These are phyloP conservation scores for Stegophylla sp. DNA, from an alignment of 2,888 invertebrate species.

Conservation along the genomic window DNA sequence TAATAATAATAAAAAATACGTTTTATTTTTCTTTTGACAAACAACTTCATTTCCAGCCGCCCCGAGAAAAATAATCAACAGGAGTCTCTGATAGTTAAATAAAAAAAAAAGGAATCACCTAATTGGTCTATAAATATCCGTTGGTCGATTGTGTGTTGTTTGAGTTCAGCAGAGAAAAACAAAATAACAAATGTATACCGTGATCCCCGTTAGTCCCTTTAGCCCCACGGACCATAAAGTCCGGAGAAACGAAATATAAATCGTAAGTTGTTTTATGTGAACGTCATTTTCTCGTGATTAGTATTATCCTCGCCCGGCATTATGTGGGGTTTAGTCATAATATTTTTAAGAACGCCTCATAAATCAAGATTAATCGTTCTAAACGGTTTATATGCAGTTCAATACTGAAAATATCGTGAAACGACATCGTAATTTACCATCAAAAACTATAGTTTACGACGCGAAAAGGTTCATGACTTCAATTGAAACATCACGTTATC, in stretches of 20 bases:
- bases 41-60: background rate
- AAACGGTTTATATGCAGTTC: slow-evolving; percentile 5
- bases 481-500: slow-evolving; percentile 3
- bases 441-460: background rate
- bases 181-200: background rate
- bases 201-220: background rate
- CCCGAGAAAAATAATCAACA: background rate
- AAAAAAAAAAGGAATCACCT: background rate
- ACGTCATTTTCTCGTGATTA: slow-evolving; percentile 31
- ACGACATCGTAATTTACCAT: background rate
- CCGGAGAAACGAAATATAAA: background rate
- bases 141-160: background rate
- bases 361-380: slow-evolving; percentile 35
- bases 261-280: slow-evolving; percentile 10
- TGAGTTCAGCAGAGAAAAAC: background rate
- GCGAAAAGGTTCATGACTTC: background rate
- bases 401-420: background rate
- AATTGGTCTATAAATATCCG: background rate
- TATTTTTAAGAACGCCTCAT: slow-evolving; percentile 14
- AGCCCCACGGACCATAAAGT: background rate
- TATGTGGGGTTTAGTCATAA: background rate
- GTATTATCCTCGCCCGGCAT: background rate
- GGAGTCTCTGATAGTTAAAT: background rate
- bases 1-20: slow-evolving; percentile 9
- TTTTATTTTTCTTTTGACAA: background rate